Conservation (phyloP, 2,113 vertebrate genomes). For the Odocoileus virginianus region DNA sequence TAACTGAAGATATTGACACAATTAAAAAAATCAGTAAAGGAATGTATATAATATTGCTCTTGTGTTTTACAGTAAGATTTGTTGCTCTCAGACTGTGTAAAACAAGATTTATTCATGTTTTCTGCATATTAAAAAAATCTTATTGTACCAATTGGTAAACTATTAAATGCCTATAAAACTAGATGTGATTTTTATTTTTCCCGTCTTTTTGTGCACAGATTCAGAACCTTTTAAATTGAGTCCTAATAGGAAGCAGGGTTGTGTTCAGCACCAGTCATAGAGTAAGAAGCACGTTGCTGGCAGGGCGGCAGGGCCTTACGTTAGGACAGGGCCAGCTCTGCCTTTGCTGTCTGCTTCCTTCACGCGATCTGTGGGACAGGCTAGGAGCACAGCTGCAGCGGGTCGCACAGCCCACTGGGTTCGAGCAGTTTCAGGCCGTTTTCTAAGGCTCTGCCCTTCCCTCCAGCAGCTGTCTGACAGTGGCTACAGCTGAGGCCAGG, state of each 20-base stretch:
- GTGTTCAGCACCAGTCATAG: neutral
- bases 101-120: conserved; percentile 93
- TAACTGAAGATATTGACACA: conserved; percentile 85
- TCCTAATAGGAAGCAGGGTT: neutral
- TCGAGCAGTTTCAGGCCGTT: neutral
- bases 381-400: neutral
- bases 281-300: neutral
- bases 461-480: neutral
- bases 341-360: neutral
- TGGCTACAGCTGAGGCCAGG: neutral
- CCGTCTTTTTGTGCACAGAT: conserved; percentile 67
- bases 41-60: conserved; percentile 91
- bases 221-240: conserved; percentile 20
- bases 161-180: conserved; percentile 92
- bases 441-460: neutral
- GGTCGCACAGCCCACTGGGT: neutral
- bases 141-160: conserved; percentile 93
- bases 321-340: neutral
- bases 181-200: conserved; percentile 70
- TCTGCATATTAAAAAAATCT: conserved; percentile 92
- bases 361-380: neutral
- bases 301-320: neutral
- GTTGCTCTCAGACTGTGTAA: conserved; percentile 92
- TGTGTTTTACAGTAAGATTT: conserved; percentile 92
- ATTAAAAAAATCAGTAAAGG: conserved; percentile 84